A percentile compares a stretch with the other conserved stretches of the same genome.
These are phyloP conservation scores for Nesoenas mayeri DNA, from an alignment of 2,113 vertebrate genomes.

Conservation along the genomic window DNA sequence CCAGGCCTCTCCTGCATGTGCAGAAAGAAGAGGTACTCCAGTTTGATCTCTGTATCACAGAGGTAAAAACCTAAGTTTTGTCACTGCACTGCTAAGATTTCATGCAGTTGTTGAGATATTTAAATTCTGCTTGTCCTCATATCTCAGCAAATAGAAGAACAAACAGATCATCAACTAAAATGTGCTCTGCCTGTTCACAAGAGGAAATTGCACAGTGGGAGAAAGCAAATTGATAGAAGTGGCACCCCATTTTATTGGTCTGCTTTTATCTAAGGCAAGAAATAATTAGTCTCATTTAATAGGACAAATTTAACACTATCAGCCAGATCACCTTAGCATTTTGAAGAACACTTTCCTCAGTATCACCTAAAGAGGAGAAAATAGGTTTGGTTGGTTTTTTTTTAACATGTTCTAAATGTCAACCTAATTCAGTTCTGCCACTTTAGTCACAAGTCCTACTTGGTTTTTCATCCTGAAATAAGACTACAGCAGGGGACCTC, in stretches of 20 bases:
- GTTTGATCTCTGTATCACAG: background rate
- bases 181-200: background rate
- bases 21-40: background rate
- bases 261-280: background rate
- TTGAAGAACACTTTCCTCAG: background rate
- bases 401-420: background rate
- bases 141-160: background rate
- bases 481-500: background rate
- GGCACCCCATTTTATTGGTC: background rate
- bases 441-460: background rate
- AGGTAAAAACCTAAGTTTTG: background rate
- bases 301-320: background rate
- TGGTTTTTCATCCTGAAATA: background rate
- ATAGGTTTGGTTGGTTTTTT: background rate
- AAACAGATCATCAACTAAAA: background rate
- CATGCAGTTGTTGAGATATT: background rate
- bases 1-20: background rate
- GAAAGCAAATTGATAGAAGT: background rate
- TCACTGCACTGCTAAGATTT: background rate
- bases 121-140: background rate
- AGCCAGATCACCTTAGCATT: background rate
- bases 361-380: background rate
- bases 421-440: background rate
- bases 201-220: background rate
- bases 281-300: background rate